Percentiles rank a stretch among this genome's conserved stretches.
These are phyloP conservation scores for Myxocyprinus asiaticus DNA, from an alignment of 2,113 vertebrate species.

Conservation along the genomic window DNA sequence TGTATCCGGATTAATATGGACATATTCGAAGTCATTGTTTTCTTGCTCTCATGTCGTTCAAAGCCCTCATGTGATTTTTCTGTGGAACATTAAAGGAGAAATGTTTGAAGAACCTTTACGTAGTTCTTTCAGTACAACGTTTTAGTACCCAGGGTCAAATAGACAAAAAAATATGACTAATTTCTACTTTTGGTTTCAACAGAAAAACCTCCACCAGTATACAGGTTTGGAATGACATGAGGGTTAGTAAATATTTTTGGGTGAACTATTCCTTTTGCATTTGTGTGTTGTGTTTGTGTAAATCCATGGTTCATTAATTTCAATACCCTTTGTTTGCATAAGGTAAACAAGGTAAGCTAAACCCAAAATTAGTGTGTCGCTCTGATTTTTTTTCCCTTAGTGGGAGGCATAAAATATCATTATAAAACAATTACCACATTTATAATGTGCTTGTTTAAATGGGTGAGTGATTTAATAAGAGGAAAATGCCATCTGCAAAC, in stretches of 20 bases:
- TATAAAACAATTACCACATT: slow-evolving; percentile 38
- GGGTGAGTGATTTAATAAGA: slow-evolving; percentile 11
- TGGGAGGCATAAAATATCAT: slow-evolving; percentile 16
- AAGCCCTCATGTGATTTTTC: no score
- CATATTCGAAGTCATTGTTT: no score
- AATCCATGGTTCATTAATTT: slow-evolving; percentile 2
- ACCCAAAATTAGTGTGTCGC: background rate
- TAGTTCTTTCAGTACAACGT: no score
- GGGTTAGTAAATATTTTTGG: background rate
- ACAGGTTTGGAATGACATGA: no score
- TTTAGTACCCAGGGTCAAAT: no score
- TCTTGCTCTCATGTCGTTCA: no score
- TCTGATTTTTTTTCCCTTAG: slow-evolving; percentile 14
- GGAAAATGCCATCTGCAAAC: slow-evolving; percentile 19
- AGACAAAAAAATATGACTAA: no score
- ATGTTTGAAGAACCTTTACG: no score
- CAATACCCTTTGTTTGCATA: background rate
- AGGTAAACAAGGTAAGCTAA: slow-evolving; percentile 16
- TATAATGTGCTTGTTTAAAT: slow-evolving; percentile 15
- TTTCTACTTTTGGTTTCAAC: no score
- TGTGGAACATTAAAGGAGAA: no score
- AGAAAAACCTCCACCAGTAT: no score
- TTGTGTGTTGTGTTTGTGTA: background rate
- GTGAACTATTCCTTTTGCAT: background rate
- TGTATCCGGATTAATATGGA: no score